Evolutionary conservation across 2,113 vertebrate species (phyloP).

Genomic region (Eurypyga helias): DNA sequence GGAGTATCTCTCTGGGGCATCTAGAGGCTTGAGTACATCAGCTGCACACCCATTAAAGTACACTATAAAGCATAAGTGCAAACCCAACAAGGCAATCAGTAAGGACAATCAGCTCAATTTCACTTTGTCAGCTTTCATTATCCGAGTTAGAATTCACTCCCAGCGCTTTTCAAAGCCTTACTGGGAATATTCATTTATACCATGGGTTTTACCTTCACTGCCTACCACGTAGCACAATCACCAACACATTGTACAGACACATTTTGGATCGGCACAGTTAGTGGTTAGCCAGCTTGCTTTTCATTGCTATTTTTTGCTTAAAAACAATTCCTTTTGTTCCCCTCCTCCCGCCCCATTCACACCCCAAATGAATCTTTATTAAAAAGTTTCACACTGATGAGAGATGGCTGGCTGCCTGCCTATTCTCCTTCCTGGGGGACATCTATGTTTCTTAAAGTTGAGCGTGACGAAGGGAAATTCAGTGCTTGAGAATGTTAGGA

Average conservation of each 20-base stretch:
- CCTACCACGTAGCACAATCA: neutral
- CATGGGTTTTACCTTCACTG: neutral
- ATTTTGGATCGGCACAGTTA: neutral
- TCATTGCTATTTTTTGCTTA: neutral
- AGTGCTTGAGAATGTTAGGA: neutral
- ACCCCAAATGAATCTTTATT: neutral
- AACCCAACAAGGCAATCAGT: neutral
- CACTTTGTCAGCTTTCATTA: neutral
- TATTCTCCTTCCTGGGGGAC: neutral
- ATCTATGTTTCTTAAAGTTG: neutral
- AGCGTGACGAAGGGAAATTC: neutral
- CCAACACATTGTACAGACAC: neutral
- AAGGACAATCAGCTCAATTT: neutral
- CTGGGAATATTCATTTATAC: neutral
- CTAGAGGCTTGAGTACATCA: neutral
- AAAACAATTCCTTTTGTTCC: neutral
- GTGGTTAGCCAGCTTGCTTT: neutral
- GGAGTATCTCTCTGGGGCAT: neutral
- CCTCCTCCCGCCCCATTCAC: neutral
- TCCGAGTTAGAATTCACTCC: neutral
- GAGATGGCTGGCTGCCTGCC: neutral
- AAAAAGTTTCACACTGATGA: neutral
- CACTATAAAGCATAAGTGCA: fast-evolving
- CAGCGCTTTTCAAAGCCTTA: neutral
- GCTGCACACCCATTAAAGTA: neutral